Base-by-base conservation (phyloP, 2,888 invertebrate genomes). In the Zaprionus obscuricornis region DNA sequence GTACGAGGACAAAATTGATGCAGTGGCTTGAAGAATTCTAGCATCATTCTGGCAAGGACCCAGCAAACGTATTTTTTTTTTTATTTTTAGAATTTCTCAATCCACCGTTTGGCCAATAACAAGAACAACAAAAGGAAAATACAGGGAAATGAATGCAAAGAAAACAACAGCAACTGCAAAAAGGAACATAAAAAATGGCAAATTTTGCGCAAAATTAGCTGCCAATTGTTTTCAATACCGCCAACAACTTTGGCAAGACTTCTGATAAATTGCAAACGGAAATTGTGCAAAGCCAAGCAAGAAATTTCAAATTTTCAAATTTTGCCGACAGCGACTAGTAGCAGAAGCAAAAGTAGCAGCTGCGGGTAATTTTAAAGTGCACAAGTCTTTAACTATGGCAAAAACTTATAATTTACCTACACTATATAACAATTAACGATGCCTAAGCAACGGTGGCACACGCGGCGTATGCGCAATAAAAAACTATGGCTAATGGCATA, bases 141-240 rank as follows among this genome's bases (percentile, higher is more conserved):
- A 29, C 14, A 8, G 34, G 6, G 16, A 10, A 36, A 10, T 16
- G 36, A 36, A 18, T 10, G 17, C 8, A 36, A 17, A 8, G 24
- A 27, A 27, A 16, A 10, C n/a, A 8, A 37, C 31, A 45, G 34
- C 13, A 37, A 18, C 18, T 17, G 59, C 31, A 47, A 66, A 36
- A 14, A 27, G 18, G 52, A 60, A 58, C 47, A 54, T 60, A 73
- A 81, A 75, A 79, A 78, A 65, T 65, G 47, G 64, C 55, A 56
- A 76, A 78, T 82, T 82, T 81, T 68, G 67, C 74, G 74, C 67
- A 77, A 81, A 81, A 81, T 81, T 81, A 81, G 81, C 79, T 81
- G 79, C 82, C 81, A 81, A 81, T 81, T 81, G 81, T 81, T 81
- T 82, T 78, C 73, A 55, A 72, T 69, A 64, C 59, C 62, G 60